Evolutionary conservation across 2,113 vertebrate genomes (phyloP).

Genomic region (Halichoeres trimaculatus): DNA sequence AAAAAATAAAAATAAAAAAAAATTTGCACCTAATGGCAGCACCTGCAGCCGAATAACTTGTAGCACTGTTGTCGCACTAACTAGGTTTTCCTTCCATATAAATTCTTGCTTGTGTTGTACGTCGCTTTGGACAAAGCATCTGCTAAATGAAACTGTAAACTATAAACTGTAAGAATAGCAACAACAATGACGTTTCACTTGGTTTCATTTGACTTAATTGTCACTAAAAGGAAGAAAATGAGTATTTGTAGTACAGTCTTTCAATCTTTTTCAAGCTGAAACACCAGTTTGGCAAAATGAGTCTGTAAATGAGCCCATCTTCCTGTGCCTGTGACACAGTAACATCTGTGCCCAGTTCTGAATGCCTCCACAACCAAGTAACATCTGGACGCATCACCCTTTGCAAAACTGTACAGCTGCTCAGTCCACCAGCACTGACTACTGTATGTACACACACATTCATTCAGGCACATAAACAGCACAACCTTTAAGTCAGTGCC

Average conservation of each 20-base stretch:
- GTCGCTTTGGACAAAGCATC: too few species aligned
- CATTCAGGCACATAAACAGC: background rate
- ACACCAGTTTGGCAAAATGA: conserved; percentile 1
- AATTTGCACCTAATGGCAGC: too few species aligned
- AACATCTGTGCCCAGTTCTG: conserved; percentile 14
- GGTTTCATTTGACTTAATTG: background rate
- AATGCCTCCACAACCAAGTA: conserved; percentile 22
- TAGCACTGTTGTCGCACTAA: too few species aligned
- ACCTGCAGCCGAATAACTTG: too few species aligned
- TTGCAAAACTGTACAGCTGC: conserved; percentile 32
- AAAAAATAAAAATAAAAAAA: too few species aligned
- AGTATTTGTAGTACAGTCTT: background rate
- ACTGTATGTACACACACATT: background rate
- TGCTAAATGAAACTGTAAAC: too few species aligned
- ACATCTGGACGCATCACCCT: conserved; percentile 39
- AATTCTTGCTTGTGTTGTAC: too few species aligned
- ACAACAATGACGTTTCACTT: background rate
- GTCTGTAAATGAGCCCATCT: background rate
- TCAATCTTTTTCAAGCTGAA: conserved; percentile 10
- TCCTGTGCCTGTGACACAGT: conserved; percentile 5
- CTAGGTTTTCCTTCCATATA: too few species aligned
- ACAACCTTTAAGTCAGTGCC: conserved; percentile 1
- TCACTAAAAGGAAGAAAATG: background rate
- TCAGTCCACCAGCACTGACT: conserved; percentile 20
- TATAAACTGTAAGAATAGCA: too few species aligned